Evolutionary conservation across 2,797 vertebrate species (phyloP).

Genomic region (Acrocephalus scirpaceus): DNA sequence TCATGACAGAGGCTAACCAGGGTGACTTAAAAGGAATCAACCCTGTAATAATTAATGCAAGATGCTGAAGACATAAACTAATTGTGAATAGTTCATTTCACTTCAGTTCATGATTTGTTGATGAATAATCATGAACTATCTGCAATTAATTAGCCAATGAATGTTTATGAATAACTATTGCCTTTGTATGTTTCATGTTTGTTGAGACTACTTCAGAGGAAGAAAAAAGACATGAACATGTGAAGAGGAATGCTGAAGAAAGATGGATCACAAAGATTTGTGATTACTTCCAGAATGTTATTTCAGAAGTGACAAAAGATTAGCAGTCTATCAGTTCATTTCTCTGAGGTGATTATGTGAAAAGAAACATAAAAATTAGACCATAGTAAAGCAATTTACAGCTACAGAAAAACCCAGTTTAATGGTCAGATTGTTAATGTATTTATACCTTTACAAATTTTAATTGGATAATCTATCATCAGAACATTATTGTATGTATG

Average conservation of each 20-base stretch:
- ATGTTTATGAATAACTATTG: conserved; percentile 61
- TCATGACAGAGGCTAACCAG: neutral
- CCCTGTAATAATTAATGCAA: conserved; percentile 68
- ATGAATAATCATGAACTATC: conserved; percentile 48
- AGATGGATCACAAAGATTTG: neutral
- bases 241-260: neutral
- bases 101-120: conserved; percentile 12
- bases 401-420: neutral
- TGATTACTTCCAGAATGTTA: neutral
- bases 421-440: neutral
- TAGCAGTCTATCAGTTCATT: neutral
- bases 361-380: neutral
- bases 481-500: neutral
- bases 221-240: neutral
- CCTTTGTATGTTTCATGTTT: conserved; percentile 17
- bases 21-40: conserved; percentile 53
- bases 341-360: neutral
- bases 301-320: conserved; percentile 19
- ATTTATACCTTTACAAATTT: neutral
- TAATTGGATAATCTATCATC: neutral
- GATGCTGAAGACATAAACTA: conserved; percentile 61
- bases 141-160: conserved; percentile 53
- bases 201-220: neutral
- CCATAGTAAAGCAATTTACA: neutral
- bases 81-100: conserved; percentile 64